Evolutionary conservation across 2,797 vertebrate genomes (phyloP).

Genomic region (Ammospiza maritima): DNA sequence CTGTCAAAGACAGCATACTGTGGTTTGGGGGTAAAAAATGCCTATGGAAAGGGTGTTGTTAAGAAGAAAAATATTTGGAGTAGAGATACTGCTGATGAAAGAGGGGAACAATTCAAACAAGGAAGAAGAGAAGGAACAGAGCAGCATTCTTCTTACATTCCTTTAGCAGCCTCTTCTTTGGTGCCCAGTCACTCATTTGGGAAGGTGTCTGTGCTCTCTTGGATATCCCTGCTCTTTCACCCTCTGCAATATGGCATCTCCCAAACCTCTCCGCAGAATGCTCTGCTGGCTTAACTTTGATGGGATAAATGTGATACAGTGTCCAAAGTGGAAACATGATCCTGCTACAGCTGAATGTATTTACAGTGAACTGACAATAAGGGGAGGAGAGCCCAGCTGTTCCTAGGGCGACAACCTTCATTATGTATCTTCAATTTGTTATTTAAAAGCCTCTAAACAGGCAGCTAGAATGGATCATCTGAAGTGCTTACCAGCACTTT

Average conservation of each 20-base stretch:
- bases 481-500: neutral
- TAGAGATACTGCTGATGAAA: neutral
- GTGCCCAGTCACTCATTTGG: neutral
- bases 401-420: neutral
- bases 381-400: neutral
- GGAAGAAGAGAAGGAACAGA: neutral
- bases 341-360: neutral
- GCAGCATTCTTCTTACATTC: neutral
- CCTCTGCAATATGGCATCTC: neutral
- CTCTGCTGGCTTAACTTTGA: neutral
- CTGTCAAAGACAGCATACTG: neutral
- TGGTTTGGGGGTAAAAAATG: neutral
- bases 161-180: neutral
- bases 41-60: neutral
- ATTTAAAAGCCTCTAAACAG: neutral
- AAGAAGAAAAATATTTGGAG: slow-evolving; percentile 5
- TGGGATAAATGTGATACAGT: neutral
- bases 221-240: neutral
- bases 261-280: neutral
- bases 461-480: neutral
- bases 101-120: neutral
- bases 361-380: neutral
- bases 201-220: neutral
- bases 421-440: neutral
- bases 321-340: neutral